Percentiles rank a stretch among this genome's conserved stretches.
Conservation (phyloP, 2,113 vertebrate genomes). For the Hymenochirus boettgeri region DNA sequence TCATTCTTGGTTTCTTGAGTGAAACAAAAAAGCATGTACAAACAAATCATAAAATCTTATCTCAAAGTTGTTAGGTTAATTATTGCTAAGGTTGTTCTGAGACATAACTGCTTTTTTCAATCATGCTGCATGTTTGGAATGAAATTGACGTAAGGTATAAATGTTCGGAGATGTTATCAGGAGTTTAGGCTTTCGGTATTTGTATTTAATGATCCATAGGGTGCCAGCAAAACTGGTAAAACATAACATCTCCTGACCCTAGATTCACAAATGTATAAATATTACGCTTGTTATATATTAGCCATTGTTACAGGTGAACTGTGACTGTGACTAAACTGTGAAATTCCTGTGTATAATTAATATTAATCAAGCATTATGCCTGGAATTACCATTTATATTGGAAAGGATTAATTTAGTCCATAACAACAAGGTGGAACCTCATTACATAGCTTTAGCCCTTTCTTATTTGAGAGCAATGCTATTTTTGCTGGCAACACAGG, state of each 20-base stretch:
- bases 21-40: neutral
- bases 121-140: neutral
- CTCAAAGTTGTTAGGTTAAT: neutral
- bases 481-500: too few species aligned
- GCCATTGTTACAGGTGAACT: too few species aligned
- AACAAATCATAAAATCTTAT: neutral
- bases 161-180: neutral
- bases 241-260: slow-evolving; percentile 1
- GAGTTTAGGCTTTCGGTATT: neutral
- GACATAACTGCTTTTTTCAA: neutral
- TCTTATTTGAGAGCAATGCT: too few species aligned
- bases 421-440: too few species aligned
- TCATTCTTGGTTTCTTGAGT: neutral
- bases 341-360: too few species aligned
- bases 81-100: neutral
- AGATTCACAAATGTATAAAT: neutral
- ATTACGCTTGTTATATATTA: slow-evolving; percentile 21
- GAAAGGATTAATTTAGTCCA: too few species aligned
- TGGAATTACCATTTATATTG: too few species aligned
- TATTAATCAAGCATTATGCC: too few species aligned
- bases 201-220: neutral
- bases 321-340: too few species aligned
- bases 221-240: neutral
- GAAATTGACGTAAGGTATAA: neutral
- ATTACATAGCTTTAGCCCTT: too few species aligned